A percentile compares a stretch with the other conserved stretches of the same genome.
These are phyloP conservation scores for Styela plicata DNA, from an alignment of 23 tunicate genomes.

Conservation along the genomic window DNA sequence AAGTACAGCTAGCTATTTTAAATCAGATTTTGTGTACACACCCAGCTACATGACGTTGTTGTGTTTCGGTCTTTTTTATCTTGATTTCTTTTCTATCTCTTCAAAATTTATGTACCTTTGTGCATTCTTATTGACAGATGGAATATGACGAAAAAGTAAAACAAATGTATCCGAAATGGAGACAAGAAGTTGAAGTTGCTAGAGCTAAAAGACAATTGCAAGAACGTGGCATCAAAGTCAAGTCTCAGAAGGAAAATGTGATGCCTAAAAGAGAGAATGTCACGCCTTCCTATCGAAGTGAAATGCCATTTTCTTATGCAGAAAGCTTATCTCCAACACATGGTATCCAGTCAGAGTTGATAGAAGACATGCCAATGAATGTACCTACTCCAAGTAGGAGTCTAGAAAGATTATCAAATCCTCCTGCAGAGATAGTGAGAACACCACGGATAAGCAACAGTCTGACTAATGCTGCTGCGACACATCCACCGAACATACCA, in stretches of 20 bases:
- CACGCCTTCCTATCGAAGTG: background rate
- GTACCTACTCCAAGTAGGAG: background rate
- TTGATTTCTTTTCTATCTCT: too few relatives aligned
- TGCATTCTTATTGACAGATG: conserved; percentile 38
- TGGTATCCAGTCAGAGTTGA: background rate
- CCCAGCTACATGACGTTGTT: too few relatives aligned
- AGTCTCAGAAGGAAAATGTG: conserved; percentile 6
- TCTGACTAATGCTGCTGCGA: background rate
- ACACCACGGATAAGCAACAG: background rate
- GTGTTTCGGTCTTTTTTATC: too few relatives aligned
- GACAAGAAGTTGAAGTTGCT: conserved; percentile 51
- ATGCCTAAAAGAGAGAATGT: background rate
- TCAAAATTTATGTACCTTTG: too few relatives aligned
- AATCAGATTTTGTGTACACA: too few relatives aligned
- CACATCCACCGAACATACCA: background rate
- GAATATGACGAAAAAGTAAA: conserved; percentile 65
- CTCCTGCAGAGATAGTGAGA: background rate
- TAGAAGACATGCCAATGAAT: background rate
- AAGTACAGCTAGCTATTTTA: too few relatives aligned
- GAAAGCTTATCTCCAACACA: background rate
- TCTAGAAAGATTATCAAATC: background rate
- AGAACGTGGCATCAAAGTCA: conserved; percentile 33
- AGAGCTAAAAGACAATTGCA: conserved; percentile 58
- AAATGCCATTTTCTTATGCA: background rate
- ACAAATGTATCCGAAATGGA: conserved; percentile 54